phyloP scores from a whole-genome alignment of 2,888 invertebrate species.

The Stenoptilia bipunctidactyla region DNA sequence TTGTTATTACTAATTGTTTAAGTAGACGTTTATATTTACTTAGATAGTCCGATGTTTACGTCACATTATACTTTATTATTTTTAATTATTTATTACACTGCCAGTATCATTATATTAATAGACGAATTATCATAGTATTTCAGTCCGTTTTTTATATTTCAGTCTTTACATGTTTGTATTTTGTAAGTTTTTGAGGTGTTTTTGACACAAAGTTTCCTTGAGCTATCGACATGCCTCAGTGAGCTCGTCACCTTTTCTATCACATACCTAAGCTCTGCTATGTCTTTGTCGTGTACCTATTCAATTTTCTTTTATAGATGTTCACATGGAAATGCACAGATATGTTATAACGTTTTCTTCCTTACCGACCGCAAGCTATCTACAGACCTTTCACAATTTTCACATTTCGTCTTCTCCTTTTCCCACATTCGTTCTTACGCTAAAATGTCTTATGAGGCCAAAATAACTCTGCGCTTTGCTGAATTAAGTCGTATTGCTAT shows the following conservation, averaged over 20 bases:
- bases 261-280: neutral
- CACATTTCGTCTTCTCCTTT: no score
- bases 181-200: slow-evolving; percentile 60
- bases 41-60: slow-evolving; percentile 29
- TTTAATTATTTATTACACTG: slow-evolving; percentile 50
- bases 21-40: slow-evolving; percentile 40
- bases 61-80: slow-evolving; percentile 20
- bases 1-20: slow-evolving; percentile 63
- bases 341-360: no score
- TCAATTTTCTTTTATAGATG: no score
- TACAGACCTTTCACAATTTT: no score
- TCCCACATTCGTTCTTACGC: no score
- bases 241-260: neutral
- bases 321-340: neutral
- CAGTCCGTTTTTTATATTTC: slow-evolving; percentile 66
- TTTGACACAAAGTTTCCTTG: slow-evolving; percentile 18
- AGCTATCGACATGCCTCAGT: neutral
- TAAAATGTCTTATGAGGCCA: no score
- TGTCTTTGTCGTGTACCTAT: neutral
- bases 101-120: slow-evolving; percentile 47
- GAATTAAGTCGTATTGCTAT: neutral
- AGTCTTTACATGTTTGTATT: slow-evolving; percentile 56
- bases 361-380: no score
- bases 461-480: no score
- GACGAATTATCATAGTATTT: slow-evolving; percentile 59